Base-by-base conservation (phyloP, 2,797 vertebrate species). In the Australoheros facetus region DNA sequence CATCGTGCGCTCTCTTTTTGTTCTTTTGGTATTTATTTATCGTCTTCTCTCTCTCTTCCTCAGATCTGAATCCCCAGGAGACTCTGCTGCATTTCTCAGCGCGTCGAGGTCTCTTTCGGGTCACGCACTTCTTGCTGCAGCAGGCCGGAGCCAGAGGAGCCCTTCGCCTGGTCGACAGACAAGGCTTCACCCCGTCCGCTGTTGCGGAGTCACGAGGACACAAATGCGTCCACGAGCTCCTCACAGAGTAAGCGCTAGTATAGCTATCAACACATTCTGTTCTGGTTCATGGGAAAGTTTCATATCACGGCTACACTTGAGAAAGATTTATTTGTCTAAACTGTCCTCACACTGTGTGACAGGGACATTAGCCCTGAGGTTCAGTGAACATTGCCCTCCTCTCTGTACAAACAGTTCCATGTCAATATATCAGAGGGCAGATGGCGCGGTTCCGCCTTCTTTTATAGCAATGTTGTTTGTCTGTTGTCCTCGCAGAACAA, bases 11-110 rank as follows among this genome's bases (percentile, higher is more conserved):
- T 39, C 17, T 54, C 73, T 78, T 34, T 56, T 64, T 53, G 17
- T 17, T 80, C 23, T 26, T 9, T 78, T 57, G 54, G 21, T 53
- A 26, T 81, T 79, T 69, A 81, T 76, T 60, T 82, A 11, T 62
- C 34, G 8, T 60, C 56, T 19, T 79, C 59, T 79, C 9, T 88
- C 59, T 88, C 66, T 74, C 56, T 53, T 60, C 75, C 34, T 70
- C 89, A 99, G 98, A 96, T 78, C 91, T 92, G 57, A 91, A 94
- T 71, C 97, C 97, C 54, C 97, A 96, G 84, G 98, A 99, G 82
- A 99, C 98, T 0, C 87, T 99, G 87, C 94, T 99, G 94, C 98
- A 99, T 87, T 99, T 99, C 82, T 97, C 97, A 0, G 97, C 96
- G 26, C 93, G 98, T 3, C 96, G 97, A n/a, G 98, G 98, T 7